Evolutionary conservation across 2,797 vertebrate species (phyloP), one percentile per base, ranked within the genome.

Genomic region (Echeneis naucrates): DNA sequence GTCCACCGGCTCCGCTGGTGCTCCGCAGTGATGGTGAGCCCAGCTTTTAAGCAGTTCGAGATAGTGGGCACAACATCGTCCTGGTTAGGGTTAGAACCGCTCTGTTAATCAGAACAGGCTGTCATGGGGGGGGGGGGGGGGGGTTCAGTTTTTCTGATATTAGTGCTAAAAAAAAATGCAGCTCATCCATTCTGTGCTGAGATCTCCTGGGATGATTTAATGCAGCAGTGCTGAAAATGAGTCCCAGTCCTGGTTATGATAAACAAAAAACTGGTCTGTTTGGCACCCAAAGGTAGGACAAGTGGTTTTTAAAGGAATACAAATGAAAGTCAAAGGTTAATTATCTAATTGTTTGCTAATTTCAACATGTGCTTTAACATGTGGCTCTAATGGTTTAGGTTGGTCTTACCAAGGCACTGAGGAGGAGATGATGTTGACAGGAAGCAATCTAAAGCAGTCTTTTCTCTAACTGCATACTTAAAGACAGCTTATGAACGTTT

Each of bases 1-100:
- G 98, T 3, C 98, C 98, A 0, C 96, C 96, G 38, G 99, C 98
- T 1, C 98, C 98, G 0, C 95, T 99, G 2, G 95, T 98, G n/a
- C 91, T 99, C 38, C 95, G 97, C 67, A 97, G 95, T 0, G 98
- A 99, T 0, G 98, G 98, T 99, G 88, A 94, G 96, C 8, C 32
- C 37, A 21, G 24, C 10, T 60, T 51, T 16, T 51, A 2, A 51
- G 24, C 27, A 27, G 24, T 19, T 53, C 30, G 23, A 33, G 13
- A 35, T 30, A 40, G 26, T 48, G 26, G 8, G 24, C 48, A 27
- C 13, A n/a, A 33, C 30, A 35, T 64, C 59, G 53, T 4, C 24
- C 16, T 2, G 37, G 16, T 51, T 30, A 44, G 47, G 53, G 13
- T 37, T 6, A 0, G 59, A 40, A 45, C 21, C 5, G 53, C 26